phyloP scores from a whole-genome alignment of 64 coral and sea anemone species.

The Catalaphyllia jardinei region DNA sequence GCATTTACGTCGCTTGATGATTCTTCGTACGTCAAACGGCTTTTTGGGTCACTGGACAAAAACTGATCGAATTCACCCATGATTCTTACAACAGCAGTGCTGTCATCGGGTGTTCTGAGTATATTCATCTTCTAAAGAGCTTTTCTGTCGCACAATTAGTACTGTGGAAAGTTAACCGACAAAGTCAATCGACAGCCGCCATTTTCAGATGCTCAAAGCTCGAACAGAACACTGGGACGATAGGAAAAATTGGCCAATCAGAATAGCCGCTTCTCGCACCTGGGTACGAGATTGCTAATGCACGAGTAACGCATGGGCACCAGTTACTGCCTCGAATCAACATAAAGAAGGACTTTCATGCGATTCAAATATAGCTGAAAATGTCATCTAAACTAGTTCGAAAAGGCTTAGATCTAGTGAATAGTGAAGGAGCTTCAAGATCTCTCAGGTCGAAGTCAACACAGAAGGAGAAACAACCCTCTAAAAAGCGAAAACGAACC shows the following conservation, averaged over 20 bases:
- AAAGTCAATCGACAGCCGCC: conserved; percentile 26
- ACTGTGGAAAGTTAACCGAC: too few relatives aligned
- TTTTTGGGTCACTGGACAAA: conserved; percentile 67
- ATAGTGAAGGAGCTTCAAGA: conserved; percentile 6
- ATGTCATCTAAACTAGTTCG: conserved; percentile 91
- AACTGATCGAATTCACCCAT: conserved; percentile 92
- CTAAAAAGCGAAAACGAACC: background rate
- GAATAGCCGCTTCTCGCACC: background rate
- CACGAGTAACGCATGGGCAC: background rate
- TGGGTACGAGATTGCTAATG: background rate
- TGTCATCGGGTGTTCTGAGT: conserved; percentile 91
- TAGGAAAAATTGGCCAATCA: conserved; percentile 22
- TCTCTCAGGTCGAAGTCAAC: conserved; percentile 14
- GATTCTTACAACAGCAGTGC: conserved; percentile 86
- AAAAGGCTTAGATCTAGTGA: conserved; percentile 79
- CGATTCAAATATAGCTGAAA: background rate
- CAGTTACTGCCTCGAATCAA: background rate
- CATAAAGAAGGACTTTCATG: background rate
- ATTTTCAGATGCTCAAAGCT: conserved; percentile 17
- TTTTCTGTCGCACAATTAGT: background rate
- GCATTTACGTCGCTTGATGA: background rate
- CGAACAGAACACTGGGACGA: background rate
- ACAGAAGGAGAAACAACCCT: conserved; percentile 8
- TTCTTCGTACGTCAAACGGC: conserved; percentile 77
- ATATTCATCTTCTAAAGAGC: conserved; percentile 66